Conservation (phyloP, 2,797 vertebrate species). For the Spea hammondii region DNA sequence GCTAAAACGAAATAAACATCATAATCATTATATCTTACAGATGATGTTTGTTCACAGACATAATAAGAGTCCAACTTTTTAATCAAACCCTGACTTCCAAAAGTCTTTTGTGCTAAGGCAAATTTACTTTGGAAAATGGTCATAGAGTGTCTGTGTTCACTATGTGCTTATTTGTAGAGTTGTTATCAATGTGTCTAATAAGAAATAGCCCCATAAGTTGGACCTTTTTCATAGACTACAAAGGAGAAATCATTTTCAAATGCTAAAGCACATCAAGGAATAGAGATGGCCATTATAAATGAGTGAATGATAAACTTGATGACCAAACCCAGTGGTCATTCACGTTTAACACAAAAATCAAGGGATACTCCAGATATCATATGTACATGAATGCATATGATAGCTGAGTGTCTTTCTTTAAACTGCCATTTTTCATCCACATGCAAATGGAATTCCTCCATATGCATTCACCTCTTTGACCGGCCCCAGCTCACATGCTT, state of each 20-base stretch:
- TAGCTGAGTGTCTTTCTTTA: no score
- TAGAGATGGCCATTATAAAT: no score
- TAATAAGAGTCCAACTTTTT: background rate
- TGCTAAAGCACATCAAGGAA: no score
- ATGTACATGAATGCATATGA: no score
- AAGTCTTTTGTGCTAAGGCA: background rate
- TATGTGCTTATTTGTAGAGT: background rate
- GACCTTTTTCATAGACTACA: background rate
- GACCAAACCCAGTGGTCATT: no score
- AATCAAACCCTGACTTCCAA: background rate
- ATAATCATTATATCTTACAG: constrained; percentile 2
- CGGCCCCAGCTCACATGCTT: no score
- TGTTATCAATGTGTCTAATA: background rate
- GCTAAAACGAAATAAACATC: background rate
- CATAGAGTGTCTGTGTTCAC: background rate
- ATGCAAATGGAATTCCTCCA: no score
- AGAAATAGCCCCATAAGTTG: background rate
- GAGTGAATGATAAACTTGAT: no score
- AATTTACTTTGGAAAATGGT: constrained; percentile 1
- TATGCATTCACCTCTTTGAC: no score
- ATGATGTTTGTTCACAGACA: constrained; percentile 9
- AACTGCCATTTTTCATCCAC: no score
- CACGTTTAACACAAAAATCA: no score
- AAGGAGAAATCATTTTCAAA: background rate
- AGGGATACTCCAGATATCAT: no score